These are phyloP conservation scores for Craseonycteris thonglongyai DNA, from an alignment of 2,113 vertebrate genomes.

Conservation along the genomic window DNA sequence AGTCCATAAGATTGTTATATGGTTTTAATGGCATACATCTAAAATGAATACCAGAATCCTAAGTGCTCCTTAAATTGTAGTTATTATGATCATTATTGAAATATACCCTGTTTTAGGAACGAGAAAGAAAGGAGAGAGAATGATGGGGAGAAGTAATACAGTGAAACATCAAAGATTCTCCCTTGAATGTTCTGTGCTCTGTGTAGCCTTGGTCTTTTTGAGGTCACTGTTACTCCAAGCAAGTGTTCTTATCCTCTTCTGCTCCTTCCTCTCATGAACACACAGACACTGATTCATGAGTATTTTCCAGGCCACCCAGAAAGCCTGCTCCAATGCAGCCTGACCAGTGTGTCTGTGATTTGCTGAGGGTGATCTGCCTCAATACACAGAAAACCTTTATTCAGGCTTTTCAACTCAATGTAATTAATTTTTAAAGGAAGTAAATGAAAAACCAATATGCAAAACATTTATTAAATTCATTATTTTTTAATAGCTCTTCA, in stretches of 20 bases:
- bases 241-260: neutral
- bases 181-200: neutral
- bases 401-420: neutral
- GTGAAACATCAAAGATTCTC: neutral
- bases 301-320: neutral
- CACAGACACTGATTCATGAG: no score
- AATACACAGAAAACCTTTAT: neutral
- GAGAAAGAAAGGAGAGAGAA: neutral
- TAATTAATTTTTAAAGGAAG: neutral
- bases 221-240: neutral
- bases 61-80: neutral
- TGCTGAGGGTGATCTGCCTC: neutral
- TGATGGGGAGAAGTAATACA: neutral
- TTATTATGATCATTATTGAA: neutral
- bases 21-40: neutral
- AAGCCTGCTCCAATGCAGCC: neutral
- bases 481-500: slow-evolving; percentile 19
- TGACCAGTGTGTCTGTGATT: neutral
- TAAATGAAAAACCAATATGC: neutral
- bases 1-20: neutral
- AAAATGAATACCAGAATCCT: neutral
- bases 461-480: slow-evolving; percentile 33
- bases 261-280: neutral
- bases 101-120: neutral
- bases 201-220: neutral